Conservation (phyloP, 2,797 vertebrate species). For the Parauchenoglanis ngamensis region DNA sequence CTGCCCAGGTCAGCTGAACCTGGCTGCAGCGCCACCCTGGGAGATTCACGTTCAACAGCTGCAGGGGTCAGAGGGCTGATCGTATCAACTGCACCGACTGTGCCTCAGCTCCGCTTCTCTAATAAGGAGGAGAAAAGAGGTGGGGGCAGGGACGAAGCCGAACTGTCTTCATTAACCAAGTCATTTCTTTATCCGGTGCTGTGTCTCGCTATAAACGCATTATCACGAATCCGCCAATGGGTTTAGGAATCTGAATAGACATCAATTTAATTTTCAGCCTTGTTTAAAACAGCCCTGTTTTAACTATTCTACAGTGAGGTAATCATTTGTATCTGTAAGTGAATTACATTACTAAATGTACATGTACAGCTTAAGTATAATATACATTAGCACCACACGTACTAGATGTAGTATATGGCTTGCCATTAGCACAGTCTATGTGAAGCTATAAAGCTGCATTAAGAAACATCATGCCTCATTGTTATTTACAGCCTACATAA, state of each 20-base stretch:
- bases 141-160: constrained; percentile 31
- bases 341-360: constrained; percentile 17
- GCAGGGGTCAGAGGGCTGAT: constrained; percentile 65
- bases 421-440: constrained; percentile 12
- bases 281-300: not conserved
- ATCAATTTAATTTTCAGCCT: not conserved
- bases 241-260: not conserved
- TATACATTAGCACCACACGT: constrained; percentile 16
- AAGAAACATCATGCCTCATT: constrained; percentile 18
- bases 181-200: constrained; percentile 41
- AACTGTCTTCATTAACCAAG: constrained; percentile 68
- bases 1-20: constrained; percentile 67
- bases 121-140: constrained; percentile 70
- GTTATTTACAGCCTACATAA: constrained; percentile 33
- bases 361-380: constrained; percentile 14
- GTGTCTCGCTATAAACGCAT: not conserved
- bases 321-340: constrained; percentile 13
- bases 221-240: not conserved
- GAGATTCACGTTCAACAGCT: constrained; percentile 70
- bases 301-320: not conserved
- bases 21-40: constrained; percentile 57
- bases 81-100: constrained; percentile 49
- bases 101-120: constrained; percentile 70
- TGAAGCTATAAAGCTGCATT: constrained; percentile 32
- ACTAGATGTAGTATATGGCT: not conserved